A percentile compares a stretch with the other conserved stretches of the same genome.
phyloP scores from a whole-genome alignment of 1,140 invertebrate species.

The Microplitis mediator region DNA sequence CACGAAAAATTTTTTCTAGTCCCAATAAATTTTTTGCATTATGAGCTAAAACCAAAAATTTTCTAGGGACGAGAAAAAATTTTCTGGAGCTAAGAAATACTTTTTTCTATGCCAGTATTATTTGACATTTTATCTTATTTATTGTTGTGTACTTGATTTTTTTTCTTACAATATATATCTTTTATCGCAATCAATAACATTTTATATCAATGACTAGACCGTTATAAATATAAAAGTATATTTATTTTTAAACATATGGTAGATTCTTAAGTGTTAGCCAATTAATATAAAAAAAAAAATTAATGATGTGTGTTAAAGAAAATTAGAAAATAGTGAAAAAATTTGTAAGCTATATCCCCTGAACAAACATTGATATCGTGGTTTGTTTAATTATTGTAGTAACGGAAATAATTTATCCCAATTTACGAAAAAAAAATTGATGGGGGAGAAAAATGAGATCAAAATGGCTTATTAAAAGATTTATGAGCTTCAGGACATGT shows the following conservation, averaged over 20 bases:
- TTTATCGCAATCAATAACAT: neutral
- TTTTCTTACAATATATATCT: neutral
- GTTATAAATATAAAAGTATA: no score
- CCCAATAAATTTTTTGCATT: no score
- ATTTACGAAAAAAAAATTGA: neutral
- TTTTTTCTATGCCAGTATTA: no score
- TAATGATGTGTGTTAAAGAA: neutral
- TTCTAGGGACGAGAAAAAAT: no score
- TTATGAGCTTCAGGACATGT: neutral
- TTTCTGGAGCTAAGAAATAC: neutral
- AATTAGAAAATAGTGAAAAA: slow-evolving; percentile 5
- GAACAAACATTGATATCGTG: neutral
- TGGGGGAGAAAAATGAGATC: neutral
- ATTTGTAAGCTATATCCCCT: neutral
- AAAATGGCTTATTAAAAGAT: neutral
- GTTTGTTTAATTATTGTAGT: neutral
- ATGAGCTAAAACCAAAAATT: no score
- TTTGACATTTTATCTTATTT: neutral
- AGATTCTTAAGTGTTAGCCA: no score
- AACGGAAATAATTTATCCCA: slow-evolving; percentile 2
- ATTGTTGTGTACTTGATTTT: neutral
- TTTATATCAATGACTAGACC: no score
- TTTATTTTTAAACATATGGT: no score
- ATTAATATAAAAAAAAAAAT: neutral
- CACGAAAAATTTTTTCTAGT: no score